Evolutionary conservation across 2,888 invertebrate species (phyloP), one percentile per base, ranked within the genome.

Genomic region (Buathra laborator): DNA sequence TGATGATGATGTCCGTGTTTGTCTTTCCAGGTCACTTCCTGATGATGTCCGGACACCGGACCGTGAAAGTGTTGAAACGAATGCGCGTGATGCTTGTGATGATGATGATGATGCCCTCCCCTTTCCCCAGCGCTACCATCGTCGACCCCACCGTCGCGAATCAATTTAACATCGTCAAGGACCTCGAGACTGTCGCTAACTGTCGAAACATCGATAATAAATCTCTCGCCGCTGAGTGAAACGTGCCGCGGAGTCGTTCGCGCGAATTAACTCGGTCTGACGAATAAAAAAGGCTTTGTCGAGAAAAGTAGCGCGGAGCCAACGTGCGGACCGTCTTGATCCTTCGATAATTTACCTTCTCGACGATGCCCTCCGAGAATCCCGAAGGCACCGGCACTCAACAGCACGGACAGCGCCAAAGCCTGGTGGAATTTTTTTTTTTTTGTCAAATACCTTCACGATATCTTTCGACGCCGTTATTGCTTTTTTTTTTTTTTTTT

Each of bases 1-100:
- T 90, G 89, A 66, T 90, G 71, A 76, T 89, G 87, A 24, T 91
- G 88, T 0, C 90, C 90, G 77, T 92, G 90, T 51, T 91, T 89
- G 74, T 90, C 90, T 32, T 89, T 87, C 90, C 89, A 91, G 7
- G 48, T 77, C 19, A 91, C 81, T 80, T 92, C 87, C n/a, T 88
- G 79, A 56, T 90, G 89, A 74, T 86, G 87, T 0, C 89, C 89
- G 0, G 72, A 72, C 0, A 86, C 86, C 4, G 77, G 81, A 48
- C 81, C 84, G 51, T 76, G 48, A 62, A 84, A 80, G 59, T 77
- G 76, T 67, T 84, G 84, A 44, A 84, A 84, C 32, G 81, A 81
- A 9, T 81, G 72, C 2, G 76, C 84, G 37, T 74, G 51, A 68
- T 80, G 80, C 53, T 76, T 67, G 32, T 66, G 64, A 19, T 48